Percentiles rank a stretch among this genome's conserved stretches.
phyloP scores from a whole-genome alignment of 2,797 vertebrate genomes.

The Syndactyla subalaris region DNA sequence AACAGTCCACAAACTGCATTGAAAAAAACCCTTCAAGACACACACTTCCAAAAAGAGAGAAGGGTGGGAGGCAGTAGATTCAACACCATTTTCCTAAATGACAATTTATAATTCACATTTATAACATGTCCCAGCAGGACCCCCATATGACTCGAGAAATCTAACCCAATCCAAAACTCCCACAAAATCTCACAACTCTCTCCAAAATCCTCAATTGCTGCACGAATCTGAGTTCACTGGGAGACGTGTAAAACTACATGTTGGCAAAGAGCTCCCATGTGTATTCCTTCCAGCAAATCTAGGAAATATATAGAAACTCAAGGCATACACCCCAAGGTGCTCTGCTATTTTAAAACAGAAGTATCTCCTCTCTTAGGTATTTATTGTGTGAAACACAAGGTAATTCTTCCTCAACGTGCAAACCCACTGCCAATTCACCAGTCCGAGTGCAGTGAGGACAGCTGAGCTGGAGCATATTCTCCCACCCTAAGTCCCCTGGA shows the following conservation, averaged over 20 bases:
- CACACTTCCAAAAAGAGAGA: neutral
- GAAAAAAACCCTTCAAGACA: neutral
- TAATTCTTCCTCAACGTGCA: neutral
- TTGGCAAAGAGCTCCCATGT: slow-evolving; percentile 28
- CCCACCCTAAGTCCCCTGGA: neutral
- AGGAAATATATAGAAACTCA: slow-evolving; percentile 13
- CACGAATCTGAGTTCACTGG: neutral
- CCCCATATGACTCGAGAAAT: slow-evolving; percentile 4
- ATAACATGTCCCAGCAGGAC: slow-evolving; percentile 3
- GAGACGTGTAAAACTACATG: slow-evolving; percentile 3
- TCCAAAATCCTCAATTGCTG: neutral
- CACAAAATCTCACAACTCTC: slow-evolving; percentile 22
- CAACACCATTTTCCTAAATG: neutral
- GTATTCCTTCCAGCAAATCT: slow-evolving; percentile 18
- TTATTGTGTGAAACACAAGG: neutral
- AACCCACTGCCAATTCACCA: neutral
- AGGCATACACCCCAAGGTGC: neutral
- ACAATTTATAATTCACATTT: neutral
- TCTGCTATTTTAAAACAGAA: slow-evolving; percentile 2
- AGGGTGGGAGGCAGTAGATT: neutral
- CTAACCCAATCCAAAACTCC: slow-evolving; percentile 12
- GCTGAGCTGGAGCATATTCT: neutral
- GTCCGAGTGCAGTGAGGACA: neutral
- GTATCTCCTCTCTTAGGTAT: neutral
- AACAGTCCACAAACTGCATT: neutral